Evolutionary conservation across 2,888 invertebrate genomes (phyloP).

Genomic region (Heteromyza rotundicornis): DNA sequence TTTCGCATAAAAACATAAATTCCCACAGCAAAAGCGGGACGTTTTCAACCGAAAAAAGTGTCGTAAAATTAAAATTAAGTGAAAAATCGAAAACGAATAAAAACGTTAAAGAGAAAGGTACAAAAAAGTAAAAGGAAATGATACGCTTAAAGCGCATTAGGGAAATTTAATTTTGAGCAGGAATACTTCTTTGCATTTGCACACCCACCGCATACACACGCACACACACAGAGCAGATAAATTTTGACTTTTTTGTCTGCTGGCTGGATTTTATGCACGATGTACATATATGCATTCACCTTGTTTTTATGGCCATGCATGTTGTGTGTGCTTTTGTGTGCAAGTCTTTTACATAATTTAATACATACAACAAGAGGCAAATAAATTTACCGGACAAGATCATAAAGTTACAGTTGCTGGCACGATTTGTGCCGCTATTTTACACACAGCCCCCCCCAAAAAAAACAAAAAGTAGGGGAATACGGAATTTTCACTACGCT

Average conservation of each 20-base stretch:
- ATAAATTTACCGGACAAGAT: constrained; percentile 19
- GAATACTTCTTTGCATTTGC: neutral
- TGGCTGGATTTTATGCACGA: neutral
- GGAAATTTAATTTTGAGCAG: neutral
- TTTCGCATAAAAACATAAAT: constrained; percentile 6
- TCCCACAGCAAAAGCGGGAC: neutral
- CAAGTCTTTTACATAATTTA: constrained; percentile 20
- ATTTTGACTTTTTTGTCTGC: neutral
- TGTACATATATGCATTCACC: too few species aligned
- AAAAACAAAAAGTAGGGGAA: neutral
- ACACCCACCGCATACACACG: too few species aligned
- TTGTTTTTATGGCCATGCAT: neutral
- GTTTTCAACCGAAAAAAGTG: too few species aligned
- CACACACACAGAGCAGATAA: too few species aligned
- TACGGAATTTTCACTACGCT: neutral
- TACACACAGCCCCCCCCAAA: too few species aligned
- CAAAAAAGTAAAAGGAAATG: neutral
- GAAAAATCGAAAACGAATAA: neutral
- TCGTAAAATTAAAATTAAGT: constrained; percentile 1
- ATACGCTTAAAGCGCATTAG: neutral
- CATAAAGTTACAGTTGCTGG: constrained; percentile 10
- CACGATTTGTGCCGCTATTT: neutral
- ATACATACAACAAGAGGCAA: constrained; percentile 18
- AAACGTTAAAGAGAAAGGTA: too few species aligned
- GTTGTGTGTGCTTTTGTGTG: too few species aligned